Conservation (phyloP, 35 echinoderm and acorn worm genomes). For the Apostichopus japonicus region DNA sequence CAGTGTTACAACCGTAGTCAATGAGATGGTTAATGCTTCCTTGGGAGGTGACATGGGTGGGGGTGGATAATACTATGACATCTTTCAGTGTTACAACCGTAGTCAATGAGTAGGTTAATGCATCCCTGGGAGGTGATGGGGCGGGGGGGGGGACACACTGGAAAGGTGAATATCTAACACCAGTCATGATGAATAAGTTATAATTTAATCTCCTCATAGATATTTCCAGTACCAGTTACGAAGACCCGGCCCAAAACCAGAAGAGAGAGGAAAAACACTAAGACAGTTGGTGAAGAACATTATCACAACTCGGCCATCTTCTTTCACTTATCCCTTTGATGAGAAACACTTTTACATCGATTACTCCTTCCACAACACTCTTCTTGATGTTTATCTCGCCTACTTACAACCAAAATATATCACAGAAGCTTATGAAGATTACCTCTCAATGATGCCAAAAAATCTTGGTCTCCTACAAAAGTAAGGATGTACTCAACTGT, state of each 20-base stretch:
- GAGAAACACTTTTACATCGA: conserved; percentile 6
- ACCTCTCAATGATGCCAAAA: conserved; percentile 22
- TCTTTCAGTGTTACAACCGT: too few species aligned
- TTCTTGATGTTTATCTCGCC: conserved; percentile 12
- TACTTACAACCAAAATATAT: background rate
- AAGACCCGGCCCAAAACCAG: background rate
- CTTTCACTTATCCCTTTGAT: background rate
- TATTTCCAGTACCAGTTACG: conserved; percentile 14
- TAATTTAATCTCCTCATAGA: background rate
- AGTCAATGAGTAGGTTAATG: too few species aligned
- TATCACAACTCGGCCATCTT: background rate
- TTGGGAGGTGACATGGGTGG: too few species aligned
- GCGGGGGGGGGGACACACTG: too few species aligned
- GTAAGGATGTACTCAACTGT: background rate
- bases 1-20: too few species aligned
- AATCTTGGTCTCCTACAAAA: conserved; percentile 35
- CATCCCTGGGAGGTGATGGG: too few species aligned
- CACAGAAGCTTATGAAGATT: background rate
- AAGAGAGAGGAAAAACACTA: background rate
- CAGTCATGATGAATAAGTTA: background rate
- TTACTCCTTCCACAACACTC: conserved; percentile 45
- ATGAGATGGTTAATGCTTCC: too few species aligned
- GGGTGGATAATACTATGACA: too few species aligned
- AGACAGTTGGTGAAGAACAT: background rate
- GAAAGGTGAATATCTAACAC: too few species aligned